Evolutionary conservation across 2,888 invertebrate genomes (phyloP).

Genomic region (Agrochola circellaris): DNA sequence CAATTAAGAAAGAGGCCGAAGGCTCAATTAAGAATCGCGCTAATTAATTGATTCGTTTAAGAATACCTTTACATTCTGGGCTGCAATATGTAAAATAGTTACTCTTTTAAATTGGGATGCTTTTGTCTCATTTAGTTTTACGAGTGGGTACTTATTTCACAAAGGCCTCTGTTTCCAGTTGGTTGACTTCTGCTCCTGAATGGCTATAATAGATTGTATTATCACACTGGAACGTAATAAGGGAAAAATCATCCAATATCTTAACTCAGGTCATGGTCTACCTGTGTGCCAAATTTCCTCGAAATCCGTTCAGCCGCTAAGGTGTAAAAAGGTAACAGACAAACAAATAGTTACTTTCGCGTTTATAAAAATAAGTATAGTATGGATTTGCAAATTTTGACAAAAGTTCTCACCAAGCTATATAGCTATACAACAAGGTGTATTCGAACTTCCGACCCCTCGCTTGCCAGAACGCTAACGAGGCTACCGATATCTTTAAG

Average conservation of each 20-base stretch:
- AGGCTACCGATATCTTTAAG: not conserved
- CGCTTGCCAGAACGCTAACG: not conserved
- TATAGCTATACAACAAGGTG: not conserved
- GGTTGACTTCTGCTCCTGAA: no score
- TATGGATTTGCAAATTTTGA: not conserved
- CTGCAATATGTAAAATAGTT: conserved; percentile 12
- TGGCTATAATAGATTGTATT: not conserved
- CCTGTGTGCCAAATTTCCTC: not conserved
- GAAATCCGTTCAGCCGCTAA: not conserved
- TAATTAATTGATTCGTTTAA: conserved; percentile 52
- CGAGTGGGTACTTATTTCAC: not conserved
- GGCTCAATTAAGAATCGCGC: conserved; percentile 44
- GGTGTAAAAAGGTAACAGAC: not conserved
- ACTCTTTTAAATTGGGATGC: conserved; percentile 11
- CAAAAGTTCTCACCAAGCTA: not conserved
- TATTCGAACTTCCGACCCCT: not conserved
- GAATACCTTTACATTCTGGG: conserved; percentile 30
- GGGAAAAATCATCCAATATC: not conserved
- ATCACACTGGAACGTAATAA: not conserved
- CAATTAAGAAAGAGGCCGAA: conserved; percentile 41
- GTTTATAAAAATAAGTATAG: not conserved
- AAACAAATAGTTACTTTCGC: not conserved
- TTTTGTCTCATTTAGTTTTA: not conserved
- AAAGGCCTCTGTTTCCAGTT: not conserved
- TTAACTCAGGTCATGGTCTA: not conserved